phyloP scores from a whole-genome alignment of 2,797 vertebrate species.

The Geotria australis region DNA sequence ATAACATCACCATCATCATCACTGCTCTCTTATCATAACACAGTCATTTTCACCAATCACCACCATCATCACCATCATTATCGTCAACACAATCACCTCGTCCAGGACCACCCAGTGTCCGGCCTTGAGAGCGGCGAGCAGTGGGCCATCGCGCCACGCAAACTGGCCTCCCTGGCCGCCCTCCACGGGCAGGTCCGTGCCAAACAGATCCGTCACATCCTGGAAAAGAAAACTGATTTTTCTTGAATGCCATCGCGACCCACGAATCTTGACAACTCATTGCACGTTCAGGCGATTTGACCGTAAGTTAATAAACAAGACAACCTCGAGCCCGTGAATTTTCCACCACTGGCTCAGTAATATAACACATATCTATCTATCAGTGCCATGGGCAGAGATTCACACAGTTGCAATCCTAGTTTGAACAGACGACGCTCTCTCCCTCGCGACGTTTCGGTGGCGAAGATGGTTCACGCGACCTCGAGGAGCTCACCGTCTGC shows the following conservation, averaged over 20 bases:
- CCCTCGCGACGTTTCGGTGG: too few relatives aligned
- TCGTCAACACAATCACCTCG: conserved; percentile 18
- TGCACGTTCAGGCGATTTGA: too few relatives aligned
- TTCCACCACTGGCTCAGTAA: too few relatives aligned
- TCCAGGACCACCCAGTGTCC: conserved; percentile 89
- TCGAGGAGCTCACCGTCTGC: conserved; percentile 34
- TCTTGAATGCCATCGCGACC: too few relatives aligned
- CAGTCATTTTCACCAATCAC: conserved; percentile 6
- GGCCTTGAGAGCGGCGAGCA: conserved; percentile 58
- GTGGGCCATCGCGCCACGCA: conserved; percentile 70
- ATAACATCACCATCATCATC: too few relatives aligned
- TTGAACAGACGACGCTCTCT: background rate
- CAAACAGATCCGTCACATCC: conserved; percentile 89
- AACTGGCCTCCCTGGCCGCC: conserved; percentile 88
- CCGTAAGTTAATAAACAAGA: background rate
- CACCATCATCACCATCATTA: conserved; percentile 3
- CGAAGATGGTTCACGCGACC: too few relatives aligned
- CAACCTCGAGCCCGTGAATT: too few relatives aligned
- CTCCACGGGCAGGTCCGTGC: conserved; percentile 86
- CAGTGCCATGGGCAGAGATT: background rate
- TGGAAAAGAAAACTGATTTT: conserved; percentile 6
- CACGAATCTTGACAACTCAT: too few relatives aligned
- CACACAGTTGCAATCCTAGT: background rate
- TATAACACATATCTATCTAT: too few relatives aligned
- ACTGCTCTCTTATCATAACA: too few relatives aligned